Conservation (phyloP, 2,113 vertebrate species). For the Cottus gobio region DNA sequence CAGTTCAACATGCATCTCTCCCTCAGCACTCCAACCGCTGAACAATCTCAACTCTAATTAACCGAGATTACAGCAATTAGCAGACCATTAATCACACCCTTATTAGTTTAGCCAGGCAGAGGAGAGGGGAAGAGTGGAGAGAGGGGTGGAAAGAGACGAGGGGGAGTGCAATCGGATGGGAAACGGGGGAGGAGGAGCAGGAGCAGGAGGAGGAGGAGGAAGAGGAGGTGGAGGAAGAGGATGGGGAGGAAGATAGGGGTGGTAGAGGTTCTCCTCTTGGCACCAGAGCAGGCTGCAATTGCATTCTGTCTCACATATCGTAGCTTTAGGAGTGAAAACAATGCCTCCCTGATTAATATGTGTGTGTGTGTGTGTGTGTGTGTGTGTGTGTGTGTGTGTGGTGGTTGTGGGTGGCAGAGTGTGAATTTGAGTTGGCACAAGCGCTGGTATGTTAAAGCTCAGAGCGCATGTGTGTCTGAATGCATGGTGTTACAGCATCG, state of each 20-base stretch:
- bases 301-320: conserved; percentile 50
- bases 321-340: conserved; percentile 66
- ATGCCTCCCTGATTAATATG: conserved; percentile 38
- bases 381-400: conserved; percentile 15
- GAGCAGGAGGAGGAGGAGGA: not conserved
- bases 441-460: conserved; percentile 49
- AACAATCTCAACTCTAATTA: conserved; percentile 82
- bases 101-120: conserved; percentile 82
- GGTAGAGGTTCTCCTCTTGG: conserved; percentile 48
- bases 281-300: conserved; percentile 36
- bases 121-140: conserved; percentile 49
- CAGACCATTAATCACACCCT: conserved; percentile 83
- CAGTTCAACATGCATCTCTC: conserved; percentile 68
- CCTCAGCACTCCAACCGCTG: conserved; percentile 68
- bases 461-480: not conserved
- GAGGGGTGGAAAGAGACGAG: not conserved
- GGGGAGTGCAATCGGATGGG: not conserved
- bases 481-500: conserved; percentile 47
- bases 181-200: not conserved
- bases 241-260: not conserved
- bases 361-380: conserved; percentile 6
- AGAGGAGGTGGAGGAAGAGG: not conserved
- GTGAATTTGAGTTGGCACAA: conserved; percentile 56
- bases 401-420: conserved; percentile 57
- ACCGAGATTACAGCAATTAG: conserved; percentile 85